Evolutionary conservation across 2,113 vertebrate genomes (phyloP), one percentile per base, ranked within the genome.

Genomic region (Pluvianellus socialis): DNA sequence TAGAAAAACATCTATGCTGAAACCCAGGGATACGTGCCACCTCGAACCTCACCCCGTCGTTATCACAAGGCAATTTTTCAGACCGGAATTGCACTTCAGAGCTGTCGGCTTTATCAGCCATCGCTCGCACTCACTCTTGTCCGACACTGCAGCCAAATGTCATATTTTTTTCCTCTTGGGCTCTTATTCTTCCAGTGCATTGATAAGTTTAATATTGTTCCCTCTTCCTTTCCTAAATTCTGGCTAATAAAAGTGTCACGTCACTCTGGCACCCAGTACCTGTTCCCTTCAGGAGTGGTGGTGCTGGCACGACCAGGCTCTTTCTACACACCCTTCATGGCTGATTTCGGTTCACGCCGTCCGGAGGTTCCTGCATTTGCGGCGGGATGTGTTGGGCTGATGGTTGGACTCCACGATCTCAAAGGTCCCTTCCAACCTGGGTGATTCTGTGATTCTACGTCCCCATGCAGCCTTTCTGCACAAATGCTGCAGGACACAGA

Each of bases 341-440:
- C 28, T 24, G 7, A 6, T 3, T 47, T 50, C 1, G 4, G 63
- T 50, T 74, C 71, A 27, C 24, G 7, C 9, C 2, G 1, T 6
- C 40, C 0, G 2, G 10, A 50, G 74, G 12, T 66, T 59, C 15
- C 8, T 8, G 12, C 6, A 21, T 23, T 55, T 55, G 24, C 21
- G 53, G 38, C 6, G 22, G 49, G 22, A 23, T 50, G 44, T 44
- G 13, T 44, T 44, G 15, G 44, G 44, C 6, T 44, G 44, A 14
- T 44, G 44, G 44, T 44, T 44, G 44, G 44, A 44, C 44, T 44
- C 44, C 14, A 44, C 14, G 44, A 44, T 44, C 44, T 44, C 15
- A 44, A 44, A 44, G 44, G 44, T 14, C 44, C 15, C 44, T 44
- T 44, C 44, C 44, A 44, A 44, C 44, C 44, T 44, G 15, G 44